Evolutionary conservation across 2,113 vertebrate genomes (phyloP).

Genomic region (Xiphophorus hellerii): DNA sequence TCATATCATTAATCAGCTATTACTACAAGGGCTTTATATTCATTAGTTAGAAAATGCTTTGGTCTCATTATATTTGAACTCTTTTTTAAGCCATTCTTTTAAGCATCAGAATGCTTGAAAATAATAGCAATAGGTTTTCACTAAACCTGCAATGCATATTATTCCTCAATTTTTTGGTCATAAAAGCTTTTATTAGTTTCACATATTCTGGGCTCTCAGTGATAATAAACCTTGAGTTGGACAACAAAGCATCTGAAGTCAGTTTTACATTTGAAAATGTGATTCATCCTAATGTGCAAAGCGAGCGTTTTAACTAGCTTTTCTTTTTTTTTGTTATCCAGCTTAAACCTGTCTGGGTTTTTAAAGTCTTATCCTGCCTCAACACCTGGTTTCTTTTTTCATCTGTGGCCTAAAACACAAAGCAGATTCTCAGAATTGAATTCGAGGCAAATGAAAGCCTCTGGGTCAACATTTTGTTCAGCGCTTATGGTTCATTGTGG

Average conservation of each 20-base stretch:
- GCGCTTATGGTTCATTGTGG: conserved; percentile 28
- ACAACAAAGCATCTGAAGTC: conserved; percentile 14
- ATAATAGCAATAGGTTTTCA: not conserved
- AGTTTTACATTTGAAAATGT: conserved; percentile 26
- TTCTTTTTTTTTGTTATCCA: not conserved
- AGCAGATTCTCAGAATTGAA: conserved; percentile 41
- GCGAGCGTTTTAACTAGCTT: conserved; percentile 33
- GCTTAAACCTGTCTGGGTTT: conserved; percentile 41
- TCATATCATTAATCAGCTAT: not conserved
- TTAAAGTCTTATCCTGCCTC: conserved; percentile 48
- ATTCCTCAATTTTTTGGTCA: not conserved
- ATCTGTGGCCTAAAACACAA: conserved; percentile 32
- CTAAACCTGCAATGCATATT: conserved; percentile 11
- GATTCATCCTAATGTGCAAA: conserved; percentile 12
- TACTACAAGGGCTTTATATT: not conserved
- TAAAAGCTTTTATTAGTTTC: conserved; percentile 14
- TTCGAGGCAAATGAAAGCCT: conserved; percentile 45
- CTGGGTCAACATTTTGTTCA: conserved; percentile 36
- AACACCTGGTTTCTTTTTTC: conserved; percentile 11
- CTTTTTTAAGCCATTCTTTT: not conserved
- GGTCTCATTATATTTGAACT: not conserved
- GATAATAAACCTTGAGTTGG: conserved; percentile 47
- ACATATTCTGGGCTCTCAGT: conserved; percentile 38
- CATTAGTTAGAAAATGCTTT: not conserved
- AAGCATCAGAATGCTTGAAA: not conserved